A percentile compares a stretch with the other conserved stretches of the same genome.
phyloP scores from a whole-genome alignment of 2,113 vertebrate genomes.

The Muscicapa adusta region DNA sequence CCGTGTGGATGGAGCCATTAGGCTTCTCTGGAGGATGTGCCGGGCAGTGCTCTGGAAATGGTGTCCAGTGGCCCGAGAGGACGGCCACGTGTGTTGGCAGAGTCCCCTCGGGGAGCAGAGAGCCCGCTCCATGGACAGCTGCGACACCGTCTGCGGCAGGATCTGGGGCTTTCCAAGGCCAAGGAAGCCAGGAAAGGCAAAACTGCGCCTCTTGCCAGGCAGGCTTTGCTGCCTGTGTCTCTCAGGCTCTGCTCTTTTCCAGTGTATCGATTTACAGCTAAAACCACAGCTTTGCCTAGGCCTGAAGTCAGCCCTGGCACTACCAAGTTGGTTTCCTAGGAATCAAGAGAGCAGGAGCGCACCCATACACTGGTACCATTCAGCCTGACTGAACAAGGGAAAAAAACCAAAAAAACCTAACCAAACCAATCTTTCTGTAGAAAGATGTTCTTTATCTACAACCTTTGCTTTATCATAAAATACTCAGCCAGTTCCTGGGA shows the following conservation, averaged over 20 bases:
- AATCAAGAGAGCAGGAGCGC: neutral
- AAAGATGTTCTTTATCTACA: neutral
- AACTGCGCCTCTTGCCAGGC: neutral
- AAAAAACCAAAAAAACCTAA: neutral
- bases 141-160: accelerated
- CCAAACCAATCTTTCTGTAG: neutral
- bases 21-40: accelerated
- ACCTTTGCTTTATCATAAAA: neutral
- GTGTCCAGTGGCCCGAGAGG: neutral
- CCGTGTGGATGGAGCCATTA: neutral
- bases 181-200: neutral
- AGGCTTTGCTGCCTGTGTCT: neutral
- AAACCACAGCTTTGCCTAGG: neutral
- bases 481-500: neutral
- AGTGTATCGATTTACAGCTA: neutral
- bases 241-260: neutral
- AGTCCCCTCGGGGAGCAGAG: neutral
- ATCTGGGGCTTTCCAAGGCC: neutral
- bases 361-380: neutral
- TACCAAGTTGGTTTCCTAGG: neutral
- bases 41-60: accelerated
- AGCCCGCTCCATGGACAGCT: accelerated
- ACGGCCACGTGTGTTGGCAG: accelerated
- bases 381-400: neutral
- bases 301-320: neutral